Percentiles rank a stretch among this genome's conserved stretches.
These are phyloP conservation scores for Cryptocephalus primarius DNA, from an alignment of 2,888 invertebrate species.

Conservation along the genomic window DNA sequence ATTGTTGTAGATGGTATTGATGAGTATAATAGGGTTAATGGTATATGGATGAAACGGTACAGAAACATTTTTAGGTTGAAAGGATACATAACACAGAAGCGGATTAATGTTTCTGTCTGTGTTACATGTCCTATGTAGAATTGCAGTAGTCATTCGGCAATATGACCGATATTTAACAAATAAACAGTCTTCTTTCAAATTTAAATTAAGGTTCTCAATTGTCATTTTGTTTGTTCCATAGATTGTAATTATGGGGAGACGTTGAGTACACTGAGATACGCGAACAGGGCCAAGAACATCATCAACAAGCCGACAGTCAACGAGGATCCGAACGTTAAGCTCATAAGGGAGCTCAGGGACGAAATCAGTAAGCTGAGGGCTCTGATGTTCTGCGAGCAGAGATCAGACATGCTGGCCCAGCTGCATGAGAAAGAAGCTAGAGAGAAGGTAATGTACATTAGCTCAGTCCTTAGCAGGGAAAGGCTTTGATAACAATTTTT, in stretches of 20 bases:
- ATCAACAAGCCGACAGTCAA: slow-evolving; percentile 86
- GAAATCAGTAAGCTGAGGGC: slow-evolving; percentile 74
- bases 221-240: slow-evolving; percentile 6
- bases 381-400: slow-evolving; percentile 54
- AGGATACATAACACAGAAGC: no score
- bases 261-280: slow-evolving; percentile 74
- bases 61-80: no score
- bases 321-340: slow-evolving; percentile 80
- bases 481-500: no score
- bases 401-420: slow-evolving; percentile 61
- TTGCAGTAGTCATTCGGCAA: no score
- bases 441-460: slow-evolving; percentile 50
- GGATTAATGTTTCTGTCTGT: no score
- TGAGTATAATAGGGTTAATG: background rate
- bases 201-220: no score
- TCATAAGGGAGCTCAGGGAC: slow-evolving; percentile 72
- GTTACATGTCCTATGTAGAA: no score
- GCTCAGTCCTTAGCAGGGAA: background rate
- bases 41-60: no score
- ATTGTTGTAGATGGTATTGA: background rate
- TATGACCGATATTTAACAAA: no score
- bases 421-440: slow-evolving; percentile 85
- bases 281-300: slow-evolving; percentile 83
- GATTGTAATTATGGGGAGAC: slow-evolving; percentile 85
- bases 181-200: no score